Base-by-base conservation (phyloP, 2,797 vertebrate species). In the Phylloscopus collybita region DNA sequence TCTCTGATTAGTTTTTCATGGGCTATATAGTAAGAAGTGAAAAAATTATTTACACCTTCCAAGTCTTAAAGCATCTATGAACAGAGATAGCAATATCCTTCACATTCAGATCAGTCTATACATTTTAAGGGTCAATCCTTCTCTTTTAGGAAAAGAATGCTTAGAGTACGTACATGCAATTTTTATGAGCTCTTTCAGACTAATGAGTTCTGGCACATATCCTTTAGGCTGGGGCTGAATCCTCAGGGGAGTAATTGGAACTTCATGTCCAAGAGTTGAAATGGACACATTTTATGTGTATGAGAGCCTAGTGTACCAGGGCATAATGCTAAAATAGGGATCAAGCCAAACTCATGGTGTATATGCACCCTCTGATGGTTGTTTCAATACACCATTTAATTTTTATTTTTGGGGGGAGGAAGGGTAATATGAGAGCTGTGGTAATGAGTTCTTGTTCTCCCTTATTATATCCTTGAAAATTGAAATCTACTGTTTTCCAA, bases 331-430 rank as follows among this genome's bases (percentile, higher is more conserved):
- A 62, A 86, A 88, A 59, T 1, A 86, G 4, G 6, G 18, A 80
- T 56, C 47, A 80, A 88, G 20, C 27, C 42, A 81, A 56, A 92
- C 32, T 80, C 61, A 13, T 73, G 86, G 86, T 86, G 30, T 86
- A 25, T 70, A 90, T 90, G 90, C 94, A 92, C 94, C 93, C 95
- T 96, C 96, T 93, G 73, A 95, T 96, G 90, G 93, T 42, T 86
- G 56, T 83, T 94, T 79, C 73, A 57, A 49, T 45, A 64, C 11
- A 75, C 13, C 3, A 21, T 81, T 69, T 54, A 45, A 34, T 76
- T 80, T 80, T 29, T 22, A 4, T 20, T 47, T 82, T 29, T 51
- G 11, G 11, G n/a, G 30, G 23, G 6, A 61, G 27, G 47, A 88
- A 74, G 8, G 17, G 38, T 51, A 40, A 21, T 49, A n/a, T 53